Conservation (phyloP, 92 coral and sea anemone species). For the Epizoanthus illoricatus region DNA sequence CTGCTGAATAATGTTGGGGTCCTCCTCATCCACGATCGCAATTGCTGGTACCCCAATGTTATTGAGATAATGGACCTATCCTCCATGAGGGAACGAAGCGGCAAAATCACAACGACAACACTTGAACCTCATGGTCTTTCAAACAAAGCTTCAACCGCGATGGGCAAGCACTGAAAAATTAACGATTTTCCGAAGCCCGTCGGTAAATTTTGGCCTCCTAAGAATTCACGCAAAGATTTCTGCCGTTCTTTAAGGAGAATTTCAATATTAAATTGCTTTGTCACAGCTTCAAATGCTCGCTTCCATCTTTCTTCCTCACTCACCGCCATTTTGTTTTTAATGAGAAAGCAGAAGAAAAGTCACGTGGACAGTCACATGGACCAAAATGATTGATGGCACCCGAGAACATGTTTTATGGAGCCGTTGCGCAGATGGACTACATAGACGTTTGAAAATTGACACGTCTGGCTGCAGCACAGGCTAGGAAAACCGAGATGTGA, state of each 20-base stretch:
- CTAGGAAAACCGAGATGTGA: too few species aligned
- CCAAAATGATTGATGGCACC: too few species aligned
- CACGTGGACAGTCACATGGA: too few species aligned
- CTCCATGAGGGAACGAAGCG: not conserved
- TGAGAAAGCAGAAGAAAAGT: too few species aligned
- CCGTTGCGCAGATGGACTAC: too few species aligned
- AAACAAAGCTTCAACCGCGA: slow-evolving; percentile 2
- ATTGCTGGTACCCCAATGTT: not conserved
- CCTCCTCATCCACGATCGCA: too few species aligned
- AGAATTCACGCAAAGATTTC: slow-evolving; percentile 1
- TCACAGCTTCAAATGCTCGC: not conserved
- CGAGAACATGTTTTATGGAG: too few species aligned
- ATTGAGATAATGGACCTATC: not conserved
- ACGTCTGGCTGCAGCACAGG: too few species aligned
- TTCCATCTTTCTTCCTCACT: not conserved
- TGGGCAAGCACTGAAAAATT: slow-evolving; percentile 3
- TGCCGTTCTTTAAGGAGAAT: not conserved
- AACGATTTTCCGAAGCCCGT: slow-evolving; percentile 1
- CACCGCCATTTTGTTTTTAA: too few species aligned
- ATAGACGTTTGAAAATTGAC: too few species aligned
- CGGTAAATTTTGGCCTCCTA: not conserved
- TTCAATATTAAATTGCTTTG: not conserved
- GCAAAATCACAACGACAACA: not conserved
- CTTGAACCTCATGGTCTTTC: not conserved
- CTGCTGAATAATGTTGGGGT: not conserved